Evolutionary conservation across 2,797 vertebrate species (phyloP).

Genomic region (Hydrophis major): DNA sequence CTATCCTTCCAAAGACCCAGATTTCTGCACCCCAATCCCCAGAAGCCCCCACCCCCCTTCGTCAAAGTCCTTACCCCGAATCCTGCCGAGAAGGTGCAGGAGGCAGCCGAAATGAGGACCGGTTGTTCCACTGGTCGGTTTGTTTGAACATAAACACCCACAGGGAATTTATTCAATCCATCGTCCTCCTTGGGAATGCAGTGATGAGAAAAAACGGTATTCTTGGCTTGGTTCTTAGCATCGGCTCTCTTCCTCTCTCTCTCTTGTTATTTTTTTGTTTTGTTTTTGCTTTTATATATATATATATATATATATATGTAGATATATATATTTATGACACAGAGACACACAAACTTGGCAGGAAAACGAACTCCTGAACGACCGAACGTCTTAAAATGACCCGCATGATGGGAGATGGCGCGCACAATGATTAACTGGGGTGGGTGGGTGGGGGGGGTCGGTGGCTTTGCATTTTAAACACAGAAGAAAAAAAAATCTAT

Average conservation of each 20-base stretch:
- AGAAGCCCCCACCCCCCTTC: background rate
- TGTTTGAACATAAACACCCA: slow-evolving; percentile 61
- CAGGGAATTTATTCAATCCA: slow-evolving; percentile 71
- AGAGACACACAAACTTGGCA: slow-evolving; percentile 19
- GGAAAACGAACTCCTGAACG: slow-evolving; percentile 48
- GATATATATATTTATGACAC: slow-evolving; percentile 19
- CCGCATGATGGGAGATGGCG: slow-evolving; percentile 80
- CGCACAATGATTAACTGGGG: slow-evolving; percentile 66
- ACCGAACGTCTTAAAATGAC: slow-evolving; percentile 53
- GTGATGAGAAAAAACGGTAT: slow-evolving; percentile 25
- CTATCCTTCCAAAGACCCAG: background rate
- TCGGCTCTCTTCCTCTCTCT: slow-evolving; percentile 23
- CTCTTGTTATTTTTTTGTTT: background rate
- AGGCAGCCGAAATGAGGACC: background rate
- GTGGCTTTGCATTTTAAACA: slow-evolving; percentile 8
- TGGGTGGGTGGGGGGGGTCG: background rate
- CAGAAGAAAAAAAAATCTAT: background rate
- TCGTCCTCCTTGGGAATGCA: slow-evolving; percentile 59
- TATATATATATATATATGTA: no score
- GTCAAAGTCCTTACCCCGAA: background rate
- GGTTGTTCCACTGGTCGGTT: background rate
- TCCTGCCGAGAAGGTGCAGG: background rate
- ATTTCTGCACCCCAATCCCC: no score
- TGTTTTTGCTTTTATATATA: no score
- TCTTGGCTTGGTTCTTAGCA: background rate